Percentiles rank a stretch among this genome's conserved stretches.
Evolutionary conservation across 2,888 invertebrate genomes (phyloP).

Genomic region (Synergus japonicus): DNA sequence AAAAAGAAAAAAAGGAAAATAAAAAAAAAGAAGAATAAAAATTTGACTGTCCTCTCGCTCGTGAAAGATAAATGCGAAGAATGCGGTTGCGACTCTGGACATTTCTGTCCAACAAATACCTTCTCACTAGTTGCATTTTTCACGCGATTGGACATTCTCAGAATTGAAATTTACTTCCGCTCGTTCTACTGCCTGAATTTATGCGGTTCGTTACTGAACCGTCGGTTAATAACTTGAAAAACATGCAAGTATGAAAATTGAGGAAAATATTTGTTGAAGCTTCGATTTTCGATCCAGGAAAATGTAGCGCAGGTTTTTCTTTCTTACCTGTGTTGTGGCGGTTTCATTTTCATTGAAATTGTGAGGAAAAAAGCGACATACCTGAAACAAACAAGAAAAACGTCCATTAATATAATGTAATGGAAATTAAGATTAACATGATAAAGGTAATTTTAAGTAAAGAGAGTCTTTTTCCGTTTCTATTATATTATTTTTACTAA

Average conservation of each 20-base stretch:
- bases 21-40: background rate
- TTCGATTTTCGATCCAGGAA: no score
- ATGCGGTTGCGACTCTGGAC: background rate
- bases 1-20: background rate
- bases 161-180: background rate
- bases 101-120: background rate
- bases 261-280: no score
- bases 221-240: background rate
- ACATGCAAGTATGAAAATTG: background rate
- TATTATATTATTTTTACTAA: background rate
- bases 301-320: background rate
- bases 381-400: slow-evolving; percentile 10
- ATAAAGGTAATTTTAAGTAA: background rate
- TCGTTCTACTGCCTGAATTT: background rate
- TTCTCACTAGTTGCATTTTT: slow-evolving; percentile 5
- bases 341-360: background rate
- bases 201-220: background rate
- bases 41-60: slow-evolving; percentile 25
- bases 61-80: background rate
- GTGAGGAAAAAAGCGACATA: background rate
- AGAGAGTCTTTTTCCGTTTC: background rate
- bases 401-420: background rate
- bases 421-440: background rate
- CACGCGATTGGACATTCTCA: slow-evolving; percentile 1
- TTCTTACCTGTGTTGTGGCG: background rate